A percentile compares a stretch with the other conserved stretches of the same genome.
phyloP scores from a whole-genome alignment of 2,797 vertebrate species.

The Buceros bicornis region DNA sequence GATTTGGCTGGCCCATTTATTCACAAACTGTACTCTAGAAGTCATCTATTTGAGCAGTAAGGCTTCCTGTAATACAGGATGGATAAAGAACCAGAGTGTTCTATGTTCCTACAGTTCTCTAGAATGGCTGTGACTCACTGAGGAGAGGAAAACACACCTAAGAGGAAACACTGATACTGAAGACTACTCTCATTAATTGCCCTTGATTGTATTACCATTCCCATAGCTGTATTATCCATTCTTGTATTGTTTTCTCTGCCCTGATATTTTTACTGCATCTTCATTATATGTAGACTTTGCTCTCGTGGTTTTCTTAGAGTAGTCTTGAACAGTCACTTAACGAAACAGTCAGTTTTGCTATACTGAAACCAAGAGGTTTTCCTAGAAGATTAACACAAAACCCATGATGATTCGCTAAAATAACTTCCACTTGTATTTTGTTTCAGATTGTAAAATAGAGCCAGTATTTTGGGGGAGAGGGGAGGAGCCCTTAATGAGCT shows the following conservation, averaged over 20 bases:
- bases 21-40: background rate
- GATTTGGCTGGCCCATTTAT: background rate
- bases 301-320: background rate
- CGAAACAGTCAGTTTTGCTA: background rate
- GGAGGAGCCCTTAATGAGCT: background rate
- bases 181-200: background rate
- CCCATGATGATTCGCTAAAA: background rate
- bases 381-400: background rate
- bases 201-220: background rate
- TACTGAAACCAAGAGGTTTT: background rate
- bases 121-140: background rate
- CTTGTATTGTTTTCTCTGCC: background rate
- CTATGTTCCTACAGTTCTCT: background rate
- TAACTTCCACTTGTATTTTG: background rate
- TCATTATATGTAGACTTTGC: background rate
- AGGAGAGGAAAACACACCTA: fast-evolving
- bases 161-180: background rate
- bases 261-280: background rate
- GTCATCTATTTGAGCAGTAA: background rate
- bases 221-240: background rate
- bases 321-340: background rate
- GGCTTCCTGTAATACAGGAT: background rate
- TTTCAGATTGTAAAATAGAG: background rate
- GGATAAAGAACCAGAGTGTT: background rate
- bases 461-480: background rate